phyloP scores from a whole-genome alignment of 2,113 vertebrate species.

The Eleginops maclovinus region DNA sequence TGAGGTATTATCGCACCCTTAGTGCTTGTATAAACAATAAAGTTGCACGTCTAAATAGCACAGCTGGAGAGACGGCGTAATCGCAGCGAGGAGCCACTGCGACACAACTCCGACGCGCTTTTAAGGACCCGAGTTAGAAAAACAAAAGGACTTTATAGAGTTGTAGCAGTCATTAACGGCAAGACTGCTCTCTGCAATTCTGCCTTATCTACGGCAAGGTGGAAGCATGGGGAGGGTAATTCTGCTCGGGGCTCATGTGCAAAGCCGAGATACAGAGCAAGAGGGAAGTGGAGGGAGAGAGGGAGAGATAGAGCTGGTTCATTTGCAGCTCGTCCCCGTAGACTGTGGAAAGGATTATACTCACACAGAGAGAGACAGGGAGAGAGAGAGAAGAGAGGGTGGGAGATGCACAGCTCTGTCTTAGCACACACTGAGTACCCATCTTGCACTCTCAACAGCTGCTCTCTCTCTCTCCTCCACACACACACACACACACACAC shows the following conservation, averaged over 20 bases:
- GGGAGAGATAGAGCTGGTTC: conserved; percentile 71
- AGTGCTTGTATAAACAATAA: conserved; percentile 38
- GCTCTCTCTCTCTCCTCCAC: conserved; percentile 40
- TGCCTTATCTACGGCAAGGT: conserved; percentile 73
- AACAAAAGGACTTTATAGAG: conserved; percentile 26
- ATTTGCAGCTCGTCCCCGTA: conserved; percentile 77
- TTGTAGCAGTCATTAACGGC: conserved; percentile 64
- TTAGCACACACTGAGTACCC: conserved; percentile 68
- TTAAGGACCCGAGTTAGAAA: conserved; percentile 1
- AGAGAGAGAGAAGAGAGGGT: conserved; percentile 17
- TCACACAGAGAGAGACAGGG: conserved; percentile 27
- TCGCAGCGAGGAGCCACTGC: conserved; percentile 50
- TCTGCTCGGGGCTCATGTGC: conserved; percentile 76
- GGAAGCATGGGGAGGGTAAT: conserved; percentile 59
- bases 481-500: conserved; percentile 44
- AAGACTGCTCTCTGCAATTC: conserved; percentile 55
- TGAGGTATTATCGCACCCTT: conserved; percentile 1
- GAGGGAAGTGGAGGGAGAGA: conserved; percentile 61
- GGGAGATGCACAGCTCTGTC: conserved; percentile 56
- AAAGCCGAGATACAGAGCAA: conserved; percentile 72
- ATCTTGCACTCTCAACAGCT: conserved; percentile 67
- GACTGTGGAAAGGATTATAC: conserved; percentile 79
- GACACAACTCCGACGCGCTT: conserved; percentile 9
- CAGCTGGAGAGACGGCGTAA: conserved; percentile 33
- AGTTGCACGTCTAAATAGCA: conserved; percentile 32